These are phyloP conservation scores for Microplitis mediator DNA, from an alignment of 1,140 invertebrate genomes.

Conservation along the genomic window DNA sequence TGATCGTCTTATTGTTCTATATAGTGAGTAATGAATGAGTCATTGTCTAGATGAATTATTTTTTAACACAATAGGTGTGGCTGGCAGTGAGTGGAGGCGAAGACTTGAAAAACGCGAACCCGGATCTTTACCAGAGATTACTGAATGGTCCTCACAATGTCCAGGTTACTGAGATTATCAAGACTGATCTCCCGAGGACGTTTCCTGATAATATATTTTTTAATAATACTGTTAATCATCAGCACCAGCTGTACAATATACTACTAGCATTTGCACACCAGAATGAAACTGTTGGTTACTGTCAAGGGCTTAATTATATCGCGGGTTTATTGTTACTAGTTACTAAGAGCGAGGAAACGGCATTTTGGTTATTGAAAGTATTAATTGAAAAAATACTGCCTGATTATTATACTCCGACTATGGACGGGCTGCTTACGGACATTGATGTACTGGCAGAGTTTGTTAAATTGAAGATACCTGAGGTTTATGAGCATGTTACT, in stretches of 20 bases:
- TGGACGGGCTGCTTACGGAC: constrained; percentile 86
- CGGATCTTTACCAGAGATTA: constrained; percentile 75
- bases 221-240: constrained; percentile 73
- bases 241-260: constrained; percentile 81
- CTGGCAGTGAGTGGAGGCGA: constrained; percentile 81
- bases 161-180: constrained; percentile 77
- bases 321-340: constrained; percentile 84
- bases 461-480: constrained; percentile 78
- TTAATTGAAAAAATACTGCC: constrained; percentile 86
- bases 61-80: constrained; percentile 69
- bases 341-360: constrained; percentile 86
- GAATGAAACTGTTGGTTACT: constrained; percentile 87
- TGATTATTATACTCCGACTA: constrained; percentile 86
- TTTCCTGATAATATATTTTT: constrained; percentile 96
- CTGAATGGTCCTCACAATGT: constrained; percentile 70
- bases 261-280: constrained; percentile 88
- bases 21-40: no score
- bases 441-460: constrained; percentile 86
- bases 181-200: constrained; percentile 84
- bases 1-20: no score
- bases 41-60: not conserved
- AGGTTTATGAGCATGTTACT: constrained; percentile 79
- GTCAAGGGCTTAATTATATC: constrained; percentile 93
- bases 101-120: constrained; percentile 69
- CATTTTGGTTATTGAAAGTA: constrained; percentile 89